Conservation (phyloP, 2,113 vertebrate genomes). For the Acrocephalus arundinaceus region DNA sequence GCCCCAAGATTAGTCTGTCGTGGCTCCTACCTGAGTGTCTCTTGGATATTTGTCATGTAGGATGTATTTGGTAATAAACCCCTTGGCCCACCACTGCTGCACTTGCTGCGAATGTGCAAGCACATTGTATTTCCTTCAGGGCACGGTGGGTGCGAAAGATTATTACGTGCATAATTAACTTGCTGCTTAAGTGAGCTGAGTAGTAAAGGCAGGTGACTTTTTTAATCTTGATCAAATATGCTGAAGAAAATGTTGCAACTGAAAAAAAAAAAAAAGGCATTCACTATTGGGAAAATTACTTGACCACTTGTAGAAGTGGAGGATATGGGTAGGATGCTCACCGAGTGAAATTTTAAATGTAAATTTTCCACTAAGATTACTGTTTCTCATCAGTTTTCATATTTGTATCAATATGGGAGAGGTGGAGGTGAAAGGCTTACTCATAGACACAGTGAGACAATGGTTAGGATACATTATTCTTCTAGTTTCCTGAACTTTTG, state of each 20-base stretch:
- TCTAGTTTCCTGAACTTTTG: background rate
- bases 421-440: background rate
- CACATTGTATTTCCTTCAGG: background rate
- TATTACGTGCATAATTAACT: background rate
- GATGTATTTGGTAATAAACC: background rate
- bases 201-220: background rate
- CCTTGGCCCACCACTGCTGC: background rate
- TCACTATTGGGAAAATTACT: background rate
- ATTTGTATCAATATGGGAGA: background rate
- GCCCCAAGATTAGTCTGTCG: background rate
- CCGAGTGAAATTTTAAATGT: background rate
- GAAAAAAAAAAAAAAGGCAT: background rate
- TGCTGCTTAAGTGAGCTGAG: background rate
- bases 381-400: background rate
- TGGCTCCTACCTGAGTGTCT: background rate
- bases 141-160: background rate
- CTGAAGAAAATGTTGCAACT: background rate
- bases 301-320: background rate
- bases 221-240: background rate
- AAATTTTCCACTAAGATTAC: background rate
- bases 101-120: background rate
- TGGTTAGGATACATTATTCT: background rate
- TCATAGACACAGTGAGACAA: background rate
- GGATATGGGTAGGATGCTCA: background rate
- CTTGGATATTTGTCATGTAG: background rate